Base-by-base conservation (phyloP, 2,888 invertebrate species). In the Poecilobothrus nobilitatus region DNA sequence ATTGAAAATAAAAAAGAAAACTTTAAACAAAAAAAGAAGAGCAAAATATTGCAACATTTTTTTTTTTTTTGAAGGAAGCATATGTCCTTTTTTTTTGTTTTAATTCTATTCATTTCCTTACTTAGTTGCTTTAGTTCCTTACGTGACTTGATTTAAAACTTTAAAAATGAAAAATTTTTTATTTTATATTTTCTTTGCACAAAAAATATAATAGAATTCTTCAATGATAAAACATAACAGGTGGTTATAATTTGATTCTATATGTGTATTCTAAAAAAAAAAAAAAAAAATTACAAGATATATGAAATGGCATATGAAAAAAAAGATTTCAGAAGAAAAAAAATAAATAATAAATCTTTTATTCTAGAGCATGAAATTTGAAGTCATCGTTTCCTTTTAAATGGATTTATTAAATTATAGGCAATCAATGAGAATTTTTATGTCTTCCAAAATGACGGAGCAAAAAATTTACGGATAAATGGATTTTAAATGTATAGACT, bases 351-450 rank as follows among this genome's bases (percentile, higher is more conserved):
- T 2, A 53, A 53, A 18, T 53, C 6, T 18, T 53, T 53, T 53
- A 53, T 18, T 18, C 18, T n/a, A 1, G 15, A 53, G 41, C 12
- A 53, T 53, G 53, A 53, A 53, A 9, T 53, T 53, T 53, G 53
- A 15, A 53, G 53, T 18, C 18, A 18, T 53, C 53, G n/a, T 18
- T 53, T 53, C 18, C 18, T 53, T 53, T 53, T n/a, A n/a, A 53
- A 53, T 53, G n/a, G 53, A 53, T 53, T 53, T 53, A 53, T 53
- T 53, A 15, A 53, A 53, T 53, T 53, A 53, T 18, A 53, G 53
- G 53, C 53, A 53, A 53, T 53, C n/a, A 15, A 53, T 6, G 53
- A 53, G n/a, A 53, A 53, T 53, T 53, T 27, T 27, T 53, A 53
- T 53, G 53, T 53, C 53, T 53, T 53, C 15, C 18, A 53, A 53